These are phyloP conservation scores for Caenorhabditis inopinata DNA, from an alignment of 1,140 invertebrate genomes.

Conservation along the genomic window DNA sequence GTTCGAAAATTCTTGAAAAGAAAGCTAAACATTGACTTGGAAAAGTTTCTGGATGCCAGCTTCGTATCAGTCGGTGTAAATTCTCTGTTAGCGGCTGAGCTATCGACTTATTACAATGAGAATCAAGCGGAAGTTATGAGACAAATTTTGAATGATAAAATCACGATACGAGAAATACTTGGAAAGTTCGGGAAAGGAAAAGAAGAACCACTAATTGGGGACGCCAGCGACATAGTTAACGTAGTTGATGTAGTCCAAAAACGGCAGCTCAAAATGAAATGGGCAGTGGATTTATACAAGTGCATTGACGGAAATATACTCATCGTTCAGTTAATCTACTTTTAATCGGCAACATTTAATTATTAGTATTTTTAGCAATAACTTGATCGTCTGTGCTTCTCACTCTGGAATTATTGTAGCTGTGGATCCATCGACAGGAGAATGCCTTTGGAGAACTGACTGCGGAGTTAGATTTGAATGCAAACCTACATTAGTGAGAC, in stretches of 20 bases:
- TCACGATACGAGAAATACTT: not conserved
- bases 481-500: not conserved
- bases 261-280: not conserved
- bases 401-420: conserved; percentile 13
- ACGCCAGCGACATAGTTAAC: not conserved
- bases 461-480: not conserved
- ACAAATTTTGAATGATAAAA: not conserved
- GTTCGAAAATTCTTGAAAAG: not conserved
- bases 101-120: not conserved
- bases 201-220: not conserved
- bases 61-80: not conserved
- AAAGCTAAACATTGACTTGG: not conserved
- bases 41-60: not conserved
- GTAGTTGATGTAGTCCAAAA: not conserved
- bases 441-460: not conserved
- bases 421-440: not conserved
- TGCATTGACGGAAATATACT: conserved; percentile 30
- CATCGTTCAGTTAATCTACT: not conserved
- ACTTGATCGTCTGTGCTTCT: not conserved
- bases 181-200: not conserved
- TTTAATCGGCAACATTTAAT: too few species aligned
- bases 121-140: not conserved
- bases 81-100: conserved; percentile 11
- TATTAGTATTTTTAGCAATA: not conserved
- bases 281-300: conserved; percentile 3